Percentiles rank a stretch among this genome's conserved stretches.
phyloP scores from a whole-genome alignment of 2,113 vertebrate genomes.

The Silurus meridionalis region DNA sequence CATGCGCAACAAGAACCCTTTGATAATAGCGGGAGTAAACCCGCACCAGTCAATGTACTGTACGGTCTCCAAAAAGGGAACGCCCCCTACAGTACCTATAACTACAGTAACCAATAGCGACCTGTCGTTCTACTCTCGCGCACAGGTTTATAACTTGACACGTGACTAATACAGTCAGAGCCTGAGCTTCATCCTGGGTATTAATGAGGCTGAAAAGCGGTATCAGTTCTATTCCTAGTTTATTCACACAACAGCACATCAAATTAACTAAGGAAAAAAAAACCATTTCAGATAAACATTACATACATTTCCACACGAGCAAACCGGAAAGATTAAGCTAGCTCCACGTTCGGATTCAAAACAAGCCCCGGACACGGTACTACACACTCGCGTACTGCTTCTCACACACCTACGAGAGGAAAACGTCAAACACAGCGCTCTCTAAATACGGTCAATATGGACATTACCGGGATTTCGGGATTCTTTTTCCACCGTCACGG shows the following conservation, averaged over 20 bases:
- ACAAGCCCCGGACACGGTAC: not conserved
- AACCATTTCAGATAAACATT: too few relatives aligned
- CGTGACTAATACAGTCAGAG: not conserved
- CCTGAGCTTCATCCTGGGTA: not conserved
- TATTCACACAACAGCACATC: not conserved
- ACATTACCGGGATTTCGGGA: slow-evolving; percentile 34
- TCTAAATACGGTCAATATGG: not conserved
- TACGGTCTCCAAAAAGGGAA: not conserved
- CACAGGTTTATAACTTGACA: not conserved
- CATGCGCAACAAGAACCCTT: not conserved
- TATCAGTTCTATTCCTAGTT: not conserved
- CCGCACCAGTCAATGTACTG: not conserved
- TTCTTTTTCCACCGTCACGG: not conserved
- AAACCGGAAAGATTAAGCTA: not conserved
- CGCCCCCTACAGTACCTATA: not conserved
- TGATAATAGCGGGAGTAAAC: not conserved
- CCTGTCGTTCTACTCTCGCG: not conserved
- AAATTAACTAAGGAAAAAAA: not conserved
- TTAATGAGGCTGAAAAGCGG: not conserved
- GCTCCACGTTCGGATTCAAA: not conserved
- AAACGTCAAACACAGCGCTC: not conserved
- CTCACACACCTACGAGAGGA: not conserved
- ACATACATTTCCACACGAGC: not conserved
- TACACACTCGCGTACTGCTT: not conserved
- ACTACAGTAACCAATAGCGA: not conserved